Evolutionary conservation across 1,140 invertebrate genomes (phyloP), one percentile per base, ranked within the genome.

Genomic region (Oedothorax gibbosus): DNA sequence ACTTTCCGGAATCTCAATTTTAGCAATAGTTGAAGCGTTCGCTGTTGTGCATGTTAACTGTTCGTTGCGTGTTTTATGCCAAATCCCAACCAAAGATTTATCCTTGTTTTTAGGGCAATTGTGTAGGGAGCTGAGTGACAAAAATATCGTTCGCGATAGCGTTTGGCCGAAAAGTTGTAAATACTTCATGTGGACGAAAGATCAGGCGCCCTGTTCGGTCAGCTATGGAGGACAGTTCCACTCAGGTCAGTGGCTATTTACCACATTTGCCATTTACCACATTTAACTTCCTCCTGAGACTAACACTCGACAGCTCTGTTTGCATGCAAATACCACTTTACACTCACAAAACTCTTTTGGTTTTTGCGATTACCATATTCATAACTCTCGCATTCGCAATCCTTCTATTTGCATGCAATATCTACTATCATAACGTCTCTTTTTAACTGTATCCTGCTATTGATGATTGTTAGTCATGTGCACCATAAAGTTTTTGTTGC

Each of bases 111-210:
- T 82, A 82, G 80, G 80, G 80, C 80, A 82, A 53, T 82, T 82
- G 57, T 82, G 80, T 82, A 82, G 80, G 80, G 80, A 82, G 80
- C 80, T 82, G 80, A 82, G 69, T 82, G 80, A 82, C 80, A 82
- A 82, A 82, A 82, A 82, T 82, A 82, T 82, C 69, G 80, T 82
- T 64, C 80, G 80, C 80, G 80, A 82, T 82, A 82, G 80, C 65
- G 80, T 82, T 73, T 82, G 80, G 80, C 80, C 80, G 80, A 82
- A 82, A 82, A 82, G 80, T 82, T 82, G 80, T 82, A 82, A 82
- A 82, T 82, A 82, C 80, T 82, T 82, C 80, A 82, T 82, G 80
- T 82, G 80, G 80, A 82, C 80, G 66, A 82, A 82, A 82, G 80
- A 82, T 82, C 80, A 82, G 80, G 68, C 53, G 49, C 80, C 80